Conservation (phyloP, 2,888 invertebrate species). For the Brachypalpus laphriformis region DNA sequence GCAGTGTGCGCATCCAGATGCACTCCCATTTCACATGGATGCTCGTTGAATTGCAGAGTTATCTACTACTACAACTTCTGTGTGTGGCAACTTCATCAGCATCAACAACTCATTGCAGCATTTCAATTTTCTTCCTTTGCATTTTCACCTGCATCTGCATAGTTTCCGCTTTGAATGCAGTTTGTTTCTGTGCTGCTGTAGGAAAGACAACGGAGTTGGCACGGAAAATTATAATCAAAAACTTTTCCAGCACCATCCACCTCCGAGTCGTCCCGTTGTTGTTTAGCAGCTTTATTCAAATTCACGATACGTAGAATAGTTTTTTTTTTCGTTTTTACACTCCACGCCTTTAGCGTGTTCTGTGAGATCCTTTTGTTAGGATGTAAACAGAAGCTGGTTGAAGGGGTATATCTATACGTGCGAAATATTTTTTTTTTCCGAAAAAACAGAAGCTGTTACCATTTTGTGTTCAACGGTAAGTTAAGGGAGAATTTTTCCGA, state of each 20-base stretch:
- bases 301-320: conserved; percentile 39
- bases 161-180: conserved; percentile 70
- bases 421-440: not conserved
- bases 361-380: conserved; percentile 39
- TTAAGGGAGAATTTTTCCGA: not conserved
- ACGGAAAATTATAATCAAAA: conserved; percentile 74
- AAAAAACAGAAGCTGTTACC: not conserved
- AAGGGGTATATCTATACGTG: not conserved
- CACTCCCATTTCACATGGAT: conserved; percentile 23
- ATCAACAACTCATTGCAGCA: conserved; percentile 62
- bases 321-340: conserved; percentile 44
- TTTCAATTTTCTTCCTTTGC: conserved; percentile 63
- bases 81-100: conserved; percentile 59
- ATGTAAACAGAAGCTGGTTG: conserved; percentile 29
- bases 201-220: conserved; percentile 71
- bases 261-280: not conserved
- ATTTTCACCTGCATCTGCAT: conserved; percentile 70
- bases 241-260: conserved; percentile 50
- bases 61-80: conserved; percentile 1
- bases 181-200: conserved; percentile 42
- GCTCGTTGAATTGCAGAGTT: conserved; percentile 8
- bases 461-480: conserved; percentile 5
- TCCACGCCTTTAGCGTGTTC: conserved; percentile 66
- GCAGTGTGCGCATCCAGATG: conserved; percentile 18
- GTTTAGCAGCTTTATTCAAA: conserved; percentile 59